Base-by-base conservation (phyloP, 2,113 vertebrate species). In the Uropsilus gracilis region DNA sequence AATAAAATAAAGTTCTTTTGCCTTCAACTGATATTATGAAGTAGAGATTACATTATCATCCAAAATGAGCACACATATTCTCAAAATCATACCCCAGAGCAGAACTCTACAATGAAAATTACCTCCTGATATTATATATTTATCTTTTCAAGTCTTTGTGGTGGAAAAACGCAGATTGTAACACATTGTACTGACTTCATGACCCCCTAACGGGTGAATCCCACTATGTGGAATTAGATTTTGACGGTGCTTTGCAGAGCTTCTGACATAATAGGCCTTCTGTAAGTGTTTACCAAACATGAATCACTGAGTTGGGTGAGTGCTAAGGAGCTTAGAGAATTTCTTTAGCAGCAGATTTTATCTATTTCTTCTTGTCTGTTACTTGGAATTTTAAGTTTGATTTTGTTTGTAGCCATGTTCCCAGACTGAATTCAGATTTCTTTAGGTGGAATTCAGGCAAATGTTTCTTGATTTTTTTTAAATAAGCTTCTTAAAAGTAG, bases 1-100 rank as follows among this genome's bases (percentile, higher is more conserved):
- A n/a, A n/a, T n/a, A n/a, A n/a, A n/a, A n/a, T n/a, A 48, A 84
- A 95, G 22, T 11, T 87, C 39, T 73, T 94, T 75, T 46, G 53
- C 30, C 11, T 73, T 69, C 71, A 86, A 78, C 7, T 48, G 81
- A 39, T 17, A 28, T 78, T 61, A 55, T 44, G 28, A 89, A 87
- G 34, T 75, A 12, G 6, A n/a, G 57, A 91, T 91, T 64, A 28
- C 6, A 24, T 69, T 48, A 55, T 59, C 37, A n/a, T 73, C 48
- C 39, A 53, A n/a, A 39, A 77, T 2, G 20, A n/a, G 44, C 1
- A 55, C 34, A 61, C 13, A 39, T 0, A 20, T 26, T 61, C 44
- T 82, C 16, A 87, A 86, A 86, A 78, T 37, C 44, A 46, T 61
- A 71, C 86, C 78, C 64, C 4, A 84, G 64, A 73, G 22, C 50